A percentile compares a stretch with the other conserved stretches of the same genome.
phyloP scores from a whole-genome alignment of 1,140 invertebrate genomes.

The Rhyacophila brunnea region DNA sequence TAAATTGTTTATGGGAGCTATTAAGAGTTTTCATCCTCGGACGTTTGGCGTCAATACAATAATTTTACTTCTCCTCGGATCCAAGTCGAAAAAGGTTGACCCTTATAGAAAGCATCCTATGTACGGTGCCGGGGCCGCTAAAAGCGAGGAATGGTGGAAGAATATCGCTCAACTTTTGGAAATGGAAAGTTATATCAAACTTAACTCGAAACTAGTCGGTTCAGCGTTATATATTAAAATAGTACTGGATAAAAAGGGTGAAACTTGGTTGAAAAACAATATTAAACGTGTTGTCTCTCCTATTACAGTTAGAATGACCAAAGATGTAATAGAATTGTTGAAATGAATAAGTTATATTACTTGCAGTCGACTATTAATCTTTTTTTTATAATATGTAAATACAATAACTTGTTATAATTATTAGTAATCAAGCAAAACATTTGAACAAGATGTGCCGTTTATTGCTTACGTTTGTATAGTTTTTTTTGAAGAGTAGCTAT shows the following conservation, averaged over 20 bases:
- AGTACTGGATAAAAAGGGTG: conserved; percentile 23
- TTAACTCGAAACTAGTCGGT: conserved; percentile 11
- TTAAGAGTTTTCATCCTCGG: conserved; percentile 24
- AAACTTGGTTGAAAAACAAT: conserved; percentile 23
- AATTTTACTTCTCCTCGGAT: conserved; percentile 21
- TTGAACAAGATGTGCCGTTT: too few relatives aligned
- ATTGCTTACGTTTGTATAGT: too few relatives aligned
- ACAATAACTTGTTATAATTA: too few relatives aligned
- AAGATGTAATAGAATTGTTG: conserved; percentile 7
- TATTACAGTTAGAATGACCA: conserved; percentile 13
- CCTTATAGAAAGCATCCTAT: conserved; percentile 6
- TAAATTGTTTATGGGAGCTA: conserved; percentile 25
- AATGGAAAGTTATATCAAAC: conserved; percentile 28
- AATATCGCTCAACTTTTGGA: conserved; percentile 28
- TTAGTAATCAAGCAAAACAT: too few relatives aligned
- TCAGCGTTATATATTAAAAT: conserved; percentile 27
- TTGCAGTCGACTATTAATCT: too few relatives aligned
- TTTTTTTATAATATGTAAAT: too few relatives aligned
- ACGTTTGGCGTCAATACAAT: conserved; percentile 26
- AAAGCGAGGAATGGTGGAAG: conserved; percentile 29
- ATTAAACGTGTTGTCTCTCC: conserved; percentile 6
- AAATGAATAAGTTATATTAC: neutral
- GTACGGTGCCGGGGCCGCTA: conserved; percentile 20
- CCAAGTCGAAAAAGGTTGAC: conserved; percentile 15
- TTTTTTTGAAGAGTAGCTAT: too few relatives aligned